phyloP scores from a whole-genome alignment of 2,797 vertebrate species.

The Sebastes nivosus region DNA sequence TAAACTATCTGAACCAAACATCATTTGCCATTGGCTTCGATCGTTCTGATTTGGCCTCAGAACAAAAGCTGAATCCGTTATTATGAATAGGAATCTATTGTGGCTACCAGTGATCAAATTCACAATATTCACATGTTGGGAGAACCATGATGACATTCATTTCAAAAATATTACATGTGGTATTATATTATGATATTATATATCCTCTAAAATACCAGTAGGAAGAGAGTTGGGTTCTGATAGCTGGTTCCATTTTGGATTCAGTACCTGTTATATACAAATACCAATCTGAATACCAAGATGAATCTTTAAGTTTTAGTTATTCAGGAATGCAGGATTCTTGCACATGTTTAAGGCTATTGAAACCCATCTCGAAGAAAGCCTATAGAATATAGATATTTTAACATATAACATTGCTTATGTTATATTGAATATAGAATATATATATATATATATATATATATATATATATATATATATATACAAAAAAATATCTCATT shows the following conservation, averaged over 20 bases:
- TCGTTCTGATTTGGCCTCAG: neutral
- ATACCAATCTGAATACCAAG: neutral
- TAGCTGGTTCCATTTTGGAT: neutral
- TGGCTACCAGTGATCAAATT: constrained; percentile 36
- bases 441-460: neutral
- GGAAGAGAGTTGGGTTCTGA: neutral
- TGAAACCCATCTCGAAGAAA: neutral
- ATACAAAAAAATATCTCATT: too few species aligned
- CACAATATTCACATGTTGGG: neutral
- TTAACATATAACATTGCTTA: neutral
- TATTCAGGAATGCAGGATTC: neutral
- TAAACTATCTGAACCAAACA: constrained; percentile 1
- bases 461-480: neutral
- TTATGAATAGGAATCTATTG: neutral
- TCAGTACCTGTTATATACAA: neutral
- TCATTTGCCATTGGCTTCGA: constrained; percentile 21
- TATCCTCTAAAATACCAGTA: neutral
- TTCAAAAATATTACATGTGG: neutral
- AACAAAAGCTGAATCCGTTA: constrained; percentile 2
- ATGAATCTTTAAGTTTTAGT: neutral
- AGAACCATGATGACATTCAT: neutral
- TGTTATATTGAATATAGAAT: neutral
- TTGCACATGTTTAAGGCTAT: neutral
- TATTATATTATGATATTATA: neutral
- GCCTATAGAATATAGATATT: neutral